phyloP scores from a whole-genome alignment of 2,888 invertebrate genomes.

The Cataglyphis altisquamis region DNA sequence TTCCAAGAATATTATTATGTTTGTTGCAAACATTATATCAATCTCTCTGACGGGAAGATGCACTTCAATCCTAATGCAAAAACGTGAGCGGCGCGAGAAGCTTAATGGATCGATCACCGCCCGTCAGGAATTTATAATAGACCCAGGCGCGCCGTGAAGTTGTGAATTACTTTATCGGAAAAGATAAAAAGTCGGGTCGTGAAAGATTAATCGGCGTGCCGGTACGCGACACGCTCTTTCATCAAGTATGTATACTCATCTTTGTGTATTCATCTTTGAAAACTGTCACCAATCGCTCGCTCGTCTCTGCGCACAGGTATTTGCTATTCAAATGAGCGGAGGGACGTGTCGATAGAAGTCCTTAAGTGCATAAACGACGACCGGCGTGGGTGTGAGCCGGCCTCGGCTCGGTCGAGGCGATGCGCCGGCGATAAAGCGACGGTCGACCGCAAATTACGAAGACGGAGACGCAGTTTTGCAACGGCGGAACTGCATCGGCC shows the following conservation, averaged over 20 bases:
- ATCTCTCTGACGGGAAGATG: conserved; percentile 29
- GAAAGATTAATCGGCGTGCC: conserved; percentile 43
- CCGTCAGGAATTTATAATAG: conserved; percentile 46
- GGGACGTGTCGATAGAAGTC: conserved; percentile 47
- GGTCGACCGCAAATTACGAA: conserved; percentile 59
- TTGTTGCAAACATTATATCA: conserved; percentile 39
- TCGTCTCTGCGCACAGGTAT: conserved; percentile 18
- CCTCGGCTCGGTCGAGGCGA: conserved; percentile 22
- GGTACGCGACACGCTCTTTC: conserved; percentile 32
- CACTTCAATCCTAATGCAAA: conserved; percentile 1
- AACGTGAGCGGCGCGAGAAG: background rate
- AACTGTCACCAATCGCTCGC: conserved; percentile 31
- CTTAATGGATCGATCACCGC: conserved; percentile 50
- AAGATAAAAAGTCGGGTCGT: conserved; percentile 45
- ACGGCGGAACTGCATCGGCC: background rate
- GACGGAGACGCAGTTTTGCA: conserved; percentile 35
- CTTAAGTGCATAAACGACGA: conserved; percentile 43
- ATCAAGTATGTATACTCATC: conserved; percentile 7
- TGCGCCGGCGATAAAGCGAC: conserved; percentile 42
- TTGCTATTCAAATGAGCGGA: conserved; percentile 51
- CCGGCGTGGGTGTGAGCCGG: background rate
- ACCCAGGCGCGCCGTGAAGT: conserved; percentile 26
- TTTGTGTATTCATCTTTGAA: conserved; percentile 45
- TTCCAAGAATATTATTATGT: conserved; percentile 18
- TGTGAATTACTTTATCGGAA: conserved; percentile 47